Base-by-base conservation (phyloP, 2,113 vertebrate genomes). In the Megalops atlanticus region DNA sequence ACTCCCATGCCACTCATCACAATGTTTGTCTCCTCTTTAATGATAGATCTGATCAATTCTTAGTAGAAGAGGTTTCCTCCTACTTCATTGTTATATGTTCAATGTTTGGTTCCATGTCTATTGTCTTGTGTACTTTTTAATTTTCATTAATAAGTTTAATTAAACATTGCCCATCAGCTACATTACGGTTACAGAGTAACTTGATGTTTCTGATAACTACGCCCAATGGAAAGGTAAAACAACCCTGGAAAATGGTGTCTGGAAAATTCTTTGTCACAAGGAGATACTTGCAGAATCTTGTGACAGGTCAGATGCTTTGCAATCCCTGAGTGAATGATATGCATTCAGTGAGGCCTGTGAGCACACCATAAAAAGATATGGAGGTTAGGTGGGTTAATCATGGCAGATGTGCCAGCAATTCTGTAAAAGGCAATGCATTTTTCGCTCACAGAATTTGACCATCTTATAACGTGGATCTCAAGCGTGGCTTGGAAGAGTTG, bases 401-500 rank as follows among this genome's bases (percentile, higher is more conserved):
- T 39, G 38, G 15, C 15, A 39, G 33, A 14, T 40, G 36, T 21
- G 71, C 16, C n/a, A 21, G 15, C 38, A 73, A 73, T 2, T 36
- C 18, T 39, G 31, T 73, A 39, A 39, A 73, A 21, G 38, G 0
- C 6, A 14, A 33, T 27, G 64, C 21, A 6, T 70, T 35, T 33
- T 36, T 73, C 21, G 36, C 36, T 33, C 14, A 40, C 18, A 12
- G n/a, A n/a, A 45, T 43, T n/a, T 6, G 71, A 43, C 40, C 21
- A 40, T 14, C 73, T 75, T 33, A 1, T 27, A 49, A 11, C 14
- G 27, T 76, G 72, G 36, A 74, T 31, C 27, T 47, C 82, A 36
- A 45, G 78, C 74, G 15, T 6, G 80, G 80, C 81, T 14, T 43
- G 64, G 77, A 81, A 76, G 79, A 81, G 74, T 38, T 64, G 31